Evolutionary conservation across 1,140 invertebrate genomes (phyloP).

Genomic region (Polypedilum pembai): DNA sequence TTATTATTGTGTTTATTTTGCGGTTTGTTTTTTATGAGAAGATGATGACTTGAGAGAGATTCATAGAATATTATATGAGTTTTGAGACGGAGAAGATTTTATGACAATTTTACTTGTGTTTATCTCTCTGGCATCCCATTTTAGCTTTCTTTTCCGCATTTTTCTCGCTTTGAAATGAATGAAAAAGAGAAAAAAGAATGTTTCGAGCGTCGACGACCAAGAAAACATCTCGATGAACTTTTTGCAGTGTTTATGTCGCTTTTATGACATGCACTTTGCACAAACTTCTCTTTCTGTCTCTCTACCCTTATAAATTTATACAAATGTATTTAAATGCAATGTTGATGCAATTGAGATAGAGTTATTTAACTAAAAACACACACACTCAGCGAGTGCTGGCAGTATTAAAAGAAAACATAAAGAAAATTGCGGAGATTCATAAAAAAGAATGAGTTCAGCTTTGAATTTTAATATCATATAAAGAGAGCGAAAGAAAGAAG

Average conservation of each 20-base stretch:
- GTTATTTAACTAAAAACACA: constrained; percentile 6
- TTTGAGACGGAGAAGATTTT: not conserved
- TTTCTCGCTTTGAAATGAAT: not conserved
- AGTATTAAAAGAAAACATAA: not conserved
- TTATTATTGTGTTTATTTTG: constrained; percentile 7
- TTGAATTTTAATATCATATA: too few species aligned
- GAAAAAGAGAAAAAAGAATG: not conserved
- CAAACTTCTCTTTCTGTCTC: not conserved
- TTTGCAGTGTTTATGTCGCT: constrained; percentile 2
- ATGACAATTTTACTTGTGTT: constrained; percentile 19
- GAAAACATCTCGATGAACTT: not conserved
- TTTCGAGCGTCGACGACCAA: not conserved
- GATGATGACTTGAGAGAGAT: not conserved
- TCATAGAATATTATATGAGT: constrained; percentile 19
- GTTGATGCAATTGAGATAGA: constrained; percentile 17
- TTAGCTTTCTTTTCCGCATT: not conserved
- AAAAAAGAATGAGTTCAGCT: not conserved
- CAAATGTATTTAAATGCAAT: constrained; percentile 19
- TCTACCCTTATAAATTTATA: not conserved
- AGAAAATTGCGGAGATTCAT: constrained; percentile 17
- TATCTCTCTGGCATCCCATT: not conserved
- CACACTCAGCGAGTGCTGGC: not conserved
- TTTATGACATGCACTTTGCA: constrained; percentile 11
- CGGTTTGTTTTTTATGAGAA: not conserved
- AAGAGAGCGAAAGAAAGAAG: not conserved